Evolutionary conservation across 2,113 vertebrate species (phyloP), one percentile per base, ranked within the genome.

Genomic region (Eptesicus fuscus): DNA sequence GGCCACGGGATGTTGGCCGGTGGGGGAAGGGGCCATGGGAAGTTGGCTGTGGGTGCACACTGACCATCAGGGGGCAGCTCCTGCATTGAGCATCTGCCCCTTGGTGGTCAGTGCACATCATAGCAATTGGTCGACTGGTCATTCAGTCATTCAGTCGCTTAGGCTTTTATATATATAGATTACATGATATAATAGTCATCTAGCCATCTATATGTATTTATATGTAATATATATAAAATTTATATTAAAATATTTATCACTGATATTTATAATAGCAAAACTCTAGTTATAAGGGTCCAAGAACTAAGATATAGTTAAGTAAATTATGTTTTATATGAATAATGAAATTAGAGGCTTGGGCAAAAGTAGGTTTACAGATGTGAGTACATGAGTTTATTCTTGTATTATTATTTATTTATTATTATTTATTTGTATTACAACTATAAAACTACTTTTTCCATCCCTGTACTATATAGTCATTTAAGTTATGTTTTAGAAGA

Each of bases 211-310:
- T 76, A 47, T 73, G 25, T 49, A 77, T 49, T 78, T 65, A 65
- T 20, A 56, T 42, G 32, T 35, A 78, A 14, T 8, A 53, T 35
- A 40, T 49, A 40, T 73, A 47, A 9, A 67, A 67, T 40, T 59
- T 51, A 63, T 35, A 1, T 83, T 76, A 91, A 70, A 93, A 35
- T 59, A 61, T 65, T 77, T 78, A 76, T 77, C 35, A 49, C 1
- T 51, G 42, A 49, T 71, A 74, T 92, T 94, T 83, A 20, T 28
- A 90, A 67, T 76, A 70, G 44, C 18, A 94, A 94, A 89, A 47
- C 3, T 84, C 14, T 17, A 96, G 7, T 70, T 40, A 49, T 76
- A 86, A 59, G 9, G 69, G 65, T 8, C 25, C 14, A 77, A 49
- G 25, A 70, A 61, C 42, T 49, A 69, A 83, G 44, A 71, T 44